Evolutionary conservation across 2,888 invertebrate genomes (phyloP), one percentile per base, ranked within the genome.

Genomic region (Leucoma salicis): DNA sequence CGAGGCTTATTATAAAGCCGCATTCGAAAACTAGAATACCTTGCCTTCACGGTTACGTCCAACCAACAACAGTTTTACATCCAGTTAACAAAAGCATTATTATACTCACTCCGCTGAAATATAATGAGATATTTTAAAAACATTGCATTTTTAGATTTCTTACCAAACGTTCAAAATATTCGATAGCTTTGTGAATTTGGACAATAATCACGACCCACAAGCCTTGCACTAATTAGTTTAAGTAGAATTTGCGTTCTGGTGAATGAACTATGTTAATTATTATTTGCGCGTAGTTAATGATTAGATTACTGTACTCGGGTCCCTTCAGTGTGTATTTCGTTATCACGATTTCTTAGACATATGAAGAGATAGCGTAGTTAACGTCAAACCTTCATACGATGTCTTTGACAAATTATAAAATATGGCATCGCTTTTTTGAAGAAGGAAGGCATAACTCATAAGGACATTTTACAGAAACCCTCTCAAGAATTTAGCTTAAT

Each of bases 191-290:
- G 46, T 53, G 45, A 70, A 74, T 66, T 66, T 53, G 58, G 57
- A 53, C 54, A 53, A 58, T 62, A 52, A 55, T 56, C 58, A 58
- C 52, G 56, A 54, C 57, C 46, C 57, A 66, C 49, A 31, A 46
- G 44, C 53, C 58, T 55, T 61, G 50, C 40, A 58, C 56, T 59
- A 66, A 66, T 54, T 48, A 60, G 49, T 57, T 60, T 57, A 55
- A 52, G 60, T 61, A 59, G 61, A 67, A 61, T 64, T 70, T 63
- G 47, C 59, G 66, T 67, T 66, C 53, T 75, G 78, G 78, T 80
- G 70, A 82, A 83, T 80, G 75, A 83, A 82, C 80, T 73, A 73
- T 63, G 59, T 59, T 72, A 74, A 76, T 78, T 75, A 76, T 78
- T 75, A 70, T 74, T 75, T 71, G 65, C 57, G 61, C 67, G 63